Conservation (phyloP, 2,113 vertebrate genomes). For the Edolisoma coerulescens region DNA sequence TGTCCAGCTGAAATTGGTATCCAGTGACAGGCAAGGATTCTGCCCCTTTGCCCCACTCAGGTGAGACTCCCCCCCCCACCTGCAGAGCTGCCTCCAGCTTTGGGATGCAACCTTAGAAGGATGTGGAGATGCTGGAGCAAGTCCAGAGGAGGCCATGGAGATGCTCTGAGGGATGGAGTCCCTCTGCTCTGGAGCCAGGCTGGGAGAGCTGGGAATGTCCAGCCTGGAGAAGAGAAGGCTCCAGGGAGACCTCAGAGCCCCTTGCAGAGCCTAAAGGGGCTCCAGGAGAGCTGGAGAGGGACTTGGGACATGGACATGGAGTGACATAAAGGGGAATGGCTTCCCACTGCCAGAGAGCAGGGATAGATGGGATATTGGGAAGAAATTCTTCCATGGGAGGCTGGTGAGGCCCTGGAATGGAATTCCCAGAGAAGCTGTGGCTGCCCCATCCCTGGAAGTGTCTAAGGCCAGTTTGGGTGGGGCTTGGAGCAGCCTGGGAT, state of each 20-base stretch:
- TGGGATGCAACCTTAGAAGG: neutral
- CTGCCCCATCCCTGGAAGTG: neutral
- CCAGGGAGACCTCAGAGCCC: neutral
- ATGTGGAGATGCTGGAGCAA: accelerated
- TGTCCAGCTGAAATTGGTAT: neutral
- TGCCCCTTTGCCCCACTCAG: accelerated
- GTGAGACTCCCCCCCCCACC: neutral
- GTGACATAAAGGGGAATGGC: neutral
- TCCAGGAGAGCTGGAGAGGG: neutral
- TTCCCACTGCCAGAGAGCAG: neutral
- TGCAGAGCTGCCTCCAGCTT: neutral
- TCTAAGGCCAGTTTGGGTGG: accelerated
- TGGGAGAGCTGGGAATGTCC: neutral
- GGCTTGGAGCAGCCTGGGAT: neutral
- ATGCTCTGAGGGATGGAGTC: neutral
- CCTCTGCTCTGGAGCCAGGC: neutral
- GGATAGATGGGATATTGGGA: accelerated
- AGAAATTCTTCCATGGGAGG: neutral
- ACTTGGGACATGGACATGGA: neutral
- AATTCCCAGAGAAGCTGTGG: neutral
- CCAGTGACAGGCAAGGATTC: neutral
- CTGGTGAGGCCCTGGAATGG: accelerated
- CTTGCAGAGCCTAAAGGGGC: neutral
- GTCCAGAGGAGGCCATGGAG: neutral
- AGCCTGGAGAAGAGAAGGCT: neutral